Evolutionary conservation across 1,140 invertebrate species (phyloP).

Genomic region (Asobara japonica): DNA sequence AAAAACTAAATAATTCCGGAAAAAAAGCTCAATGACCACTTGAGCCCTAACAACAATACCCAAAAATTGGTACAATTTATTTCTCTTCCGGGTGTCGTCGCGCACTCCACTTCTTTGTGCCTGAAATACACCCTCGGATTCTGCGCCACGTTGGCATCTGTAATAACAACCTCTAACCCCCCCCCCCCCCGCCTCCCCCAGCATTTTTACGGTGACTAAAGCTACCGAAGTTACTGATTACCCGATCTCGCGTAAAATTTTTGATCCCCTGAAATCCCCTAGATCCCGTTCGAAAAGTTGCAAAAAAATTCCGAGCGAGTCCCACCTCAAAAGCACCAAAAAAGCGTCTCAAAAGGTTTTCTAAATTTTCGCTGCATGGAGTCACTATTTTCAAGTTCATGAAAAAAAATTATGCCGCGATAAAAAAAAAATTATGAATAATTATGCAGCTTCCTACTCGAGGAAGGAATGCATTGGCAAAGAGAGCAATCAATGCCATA

Average conservation of each 20-base stretch:
- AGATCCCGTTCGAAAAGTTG: too few species aligned
- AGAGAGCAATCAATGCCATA: too few species aligned
- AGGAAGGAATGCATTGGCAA: too few species aligned
- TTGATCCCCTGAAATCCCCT: background rate
- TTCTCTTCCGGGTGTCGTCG: constrained; percentile 22
- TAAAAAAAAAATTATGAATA: too few species aligned
- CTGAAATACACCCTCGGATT: constrained; percentile 56
- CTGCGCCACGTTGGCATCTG: constrained; percentile 54
- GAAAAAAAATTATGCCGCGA: too few species aligned
- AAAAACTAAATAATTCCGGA: background rate
- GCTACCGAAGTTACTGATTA: constrained; percentile 9
- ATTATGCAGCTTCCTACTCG: too few species aligned
- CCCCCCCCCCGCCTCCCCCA: constrained; percentile 18
- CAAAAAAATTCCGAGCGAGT: too few species aligned
- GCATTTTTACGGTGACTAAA: background rate
- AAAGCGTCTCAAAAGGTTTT: too few species aligned
- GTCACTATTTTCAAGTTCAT: too few species aligned
- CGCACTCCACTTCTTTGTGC: constrained; percentile 52
- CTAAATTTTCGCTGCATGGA: too few species aligned
- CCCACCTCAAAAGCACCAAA: background rate
- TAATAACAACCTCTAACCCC: constrained; percentile 54
- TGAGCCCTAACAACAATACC: background rate
- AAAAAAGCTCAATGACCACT: too few species aligned
- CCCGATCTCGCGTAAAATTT: background rate
- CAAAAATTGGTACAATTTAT: background rate